These are phyloP conservation scores for Scophthalmus maximus DNA, from an alignment of 2,113 vertebrate genomes.

Conservation along the genomic window DNA sequence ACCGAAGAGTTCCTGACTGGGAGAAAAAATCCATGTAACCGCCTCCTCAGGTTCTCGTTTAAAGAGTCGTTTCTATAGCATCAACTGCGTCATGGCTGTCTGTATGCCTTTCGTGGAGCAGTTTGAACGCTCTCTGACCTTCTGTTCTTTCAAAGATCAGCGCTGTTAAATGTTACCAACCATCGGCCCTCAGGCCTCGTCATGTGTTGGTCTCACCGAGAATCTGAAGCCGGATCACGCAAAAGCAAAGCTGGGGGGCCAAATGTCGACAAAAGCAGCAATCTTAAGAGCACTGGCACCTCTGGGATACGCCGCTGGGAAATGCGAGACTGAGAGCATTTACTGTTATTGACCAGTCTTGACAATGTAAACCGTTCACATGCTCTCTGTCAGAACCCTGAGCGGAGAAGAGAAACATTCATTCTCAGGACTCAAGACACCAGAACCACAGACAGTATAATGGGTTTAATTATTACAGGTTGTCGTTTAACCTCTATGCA, in stretches of 20 bases:
- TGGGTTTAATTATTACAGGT: slow-evolving; percentile 13
- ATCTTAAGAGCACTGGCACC: background rate
- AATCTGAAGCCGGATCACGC: background rate
- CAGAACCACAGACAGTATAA: slow-evolving; percentile 17
- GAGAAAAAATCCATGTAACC: no score
- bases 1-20: no score
- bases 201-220: no score
- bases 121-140: no score
- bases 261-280: slow-evolving; percentile 10
- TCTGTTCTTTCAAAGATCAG: no score
- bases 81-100: no score
- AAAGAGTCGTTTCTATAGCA: no score
- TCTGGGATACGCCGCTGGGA: slow-evolving; percentile 12
- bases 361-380: slow-evolving; percentile 44
- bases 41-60: no score
- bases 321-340: slow-evolving; percentile 34
- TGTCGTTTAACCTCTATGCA: slow-evolving; percentile 2
- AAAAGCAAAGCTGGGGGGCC: background rate
- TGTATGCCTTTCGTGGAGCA: no score
- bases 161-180: no score
- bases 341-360: slow-evolving; percentile 15
- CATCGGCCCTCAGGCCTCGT: no score
- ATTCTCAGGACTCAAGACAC: background rate
- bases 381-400: slow-evolving; percentile 23
- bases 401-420: slow-evolving; percentile 6